Conservation (phyloP, 2,797 vertebrate genomes). For the Sciurus carolinensis region DNA sequence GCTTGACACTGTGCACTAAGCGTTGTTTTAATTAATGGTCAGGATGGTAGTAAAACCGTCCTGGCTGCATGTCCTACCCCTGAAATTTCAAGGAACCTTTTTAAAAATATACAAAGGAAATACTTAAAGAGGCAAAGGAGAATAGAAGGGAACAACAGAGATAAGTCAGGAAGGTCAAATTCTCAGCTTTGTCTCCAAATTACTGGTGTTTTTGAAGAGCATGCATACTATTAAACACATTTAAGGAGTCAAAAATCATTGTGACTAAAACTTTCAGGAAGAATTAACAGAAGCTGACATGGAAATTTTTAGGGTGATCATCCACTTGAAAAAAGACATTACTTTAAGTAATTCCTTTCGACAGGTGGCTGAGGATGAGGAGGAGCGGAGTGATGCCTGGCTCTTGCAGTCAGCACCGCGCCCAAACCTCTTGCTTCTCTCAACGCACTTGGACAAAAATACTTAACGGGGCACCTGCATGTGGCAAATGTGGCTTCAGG, state of each 20-base stretch:
- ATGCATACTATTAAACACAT: neutral
- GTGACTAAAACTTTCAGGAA: neutral
- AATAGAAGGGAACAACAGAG: neutral
- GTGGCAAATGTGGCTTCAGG: accelerated
- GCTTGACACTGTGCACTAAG: neutral
- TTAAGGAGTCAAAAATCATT: neutral
- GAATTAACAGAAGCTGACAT: neutral
- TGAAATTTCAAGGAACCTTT: neutral
- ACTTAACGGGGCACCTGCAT: accelerated
- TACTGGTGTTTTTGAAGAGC: neutral
- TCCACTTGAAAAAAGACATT: neutral
- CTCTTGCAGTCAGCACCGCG: neutral
- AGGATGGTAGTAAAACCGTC: neutral
- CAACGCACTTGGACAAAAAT: neutral
- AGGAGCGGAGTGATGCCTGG: accelerated
- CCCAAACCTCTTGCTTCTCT: neutral
- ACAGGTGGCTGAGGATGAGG: neutral
- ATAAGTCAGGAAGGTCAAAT: neutral
- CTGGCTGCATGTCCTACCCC: neutral
- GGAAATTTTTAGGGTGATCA: neutral
- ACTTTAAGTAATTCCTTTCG: neutral
- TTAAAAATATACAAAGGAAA: neutral
- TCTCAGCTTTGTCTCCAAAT: neutral
- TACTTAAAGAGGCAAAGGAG: neutral
- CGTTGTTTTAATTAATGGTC: neutral